Percentiles rank a stretch among this genome's conserved stretches.
phyloP scores from a whole-genome alignment of 2,113 vertebrate species.

The Taurulus bubalis region DNA sequence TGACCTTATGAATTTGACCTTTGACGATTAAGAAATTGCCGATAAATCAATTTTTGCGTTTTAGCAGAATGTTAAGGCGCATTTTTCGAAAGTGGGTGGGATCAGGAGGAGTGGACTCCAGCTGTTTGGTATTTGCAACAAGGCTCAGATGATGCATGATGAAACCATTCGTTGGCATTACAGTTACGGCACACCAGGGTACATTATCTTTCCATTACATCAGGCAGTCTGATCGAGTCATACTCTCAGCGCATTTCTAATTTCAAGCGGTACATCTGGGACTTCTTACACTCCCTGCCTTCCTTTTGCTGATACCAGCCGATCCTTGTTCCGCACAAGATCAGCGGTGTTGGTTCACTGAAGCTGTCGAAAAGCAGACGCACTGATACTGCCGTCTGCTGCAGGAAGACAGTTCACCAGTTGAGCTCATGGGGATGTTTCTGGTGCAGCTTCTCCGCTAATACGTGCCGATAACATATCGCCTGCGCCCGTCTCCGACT shows the following conservation, averaged over 20 bases:
- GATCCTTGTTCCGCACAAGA: constrained; percentile 41
- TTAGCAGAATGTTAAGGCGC: constrained; percentile 57
- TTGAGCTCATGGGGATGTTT: constrained; percentile 39
- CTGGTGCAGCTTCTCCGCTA: constrained; percentile 22
- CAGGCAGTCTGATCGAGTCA: constrained; percentile 69
- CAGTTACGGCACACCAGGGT: constrained; percentile 72
- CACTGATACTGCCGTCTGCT: constrained; percentile 3
- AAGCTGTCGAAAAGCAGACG: constrained; percentile 34
- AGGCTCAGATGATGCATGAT: constrained; percentile 54
- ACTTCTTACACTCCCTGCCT: constrained; percentile 49
- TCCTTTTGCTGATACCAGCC: constrained; percentile 50
- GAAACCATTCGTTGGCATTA: constrained; percentile 64
- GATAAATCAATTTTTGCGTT: constrained; percentile 61
- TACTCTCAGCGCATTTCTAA: constrained; percentile 69
- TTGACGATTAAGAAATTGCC: constrained; percentile 41
- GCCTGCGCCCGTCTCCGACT: constrained; percentile 41
- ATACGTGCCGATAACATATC: constrained; percentile 40
- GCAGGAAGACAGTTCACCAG: constrained; percentile 31
- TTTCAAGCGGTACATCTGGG: constrained; percentile 57
- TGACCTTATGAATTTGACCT: constrained; percentile 45
- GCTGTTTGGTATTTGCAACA: constrained; percentile 67
- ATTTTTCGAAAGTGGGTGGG: constrained; percentile 66
- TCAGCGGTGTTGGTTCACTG: constrained; percentile 46
- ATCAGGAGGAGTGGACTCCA: constrained; percentile 52
- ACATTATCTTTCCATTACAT: constrained; percentile 78